Evolutionary conservation across 2,797 vertebrate genomes (phyloP), one percentile per base, ranked within the genome.

Genomic region (Labroides dimidiatus): DNA sequence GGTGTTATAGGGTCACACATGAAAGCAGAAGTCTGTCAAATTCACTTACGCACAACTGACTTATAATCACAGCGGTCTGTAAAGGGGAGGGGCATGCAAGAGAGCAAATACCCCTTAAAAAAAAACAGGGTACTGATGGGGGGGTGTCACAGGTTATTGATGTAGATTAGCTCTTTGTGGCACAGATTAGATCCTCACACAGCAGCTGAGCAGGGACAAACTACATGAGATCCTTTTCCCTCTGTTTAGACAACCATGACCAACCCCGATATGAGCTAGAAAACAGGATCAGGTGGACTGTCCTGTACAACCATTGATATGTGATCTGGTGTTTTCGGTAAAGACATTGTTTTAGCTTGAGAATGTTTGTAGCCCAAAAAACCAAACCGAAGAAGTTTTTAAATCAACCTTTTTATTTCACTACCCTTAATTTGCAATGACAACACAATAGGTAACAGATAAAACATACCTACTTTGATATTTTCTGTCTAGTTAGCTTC

Each of bases 41-140:
- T 81, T 87, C 86, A 72, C 68, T 80, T 88, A 81, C 78, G 85
- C 75, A 82, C 59, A 84, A 84, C 86, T 84, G 89, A 51, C 62
- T 79, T 80, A 73, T 75, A 90, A 77, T 88, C 72, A 78, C 33
- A 55, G 69, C 60, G 52, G 64, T 62, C 52, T 53, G 45, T 10
- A 51, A 47, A 49, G 42, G 55, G 55, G 54, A 37, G 49, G 60
- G 23, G 57, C 53, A 23, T 53, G 63, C 62, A 64, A 51, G 53
- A 74, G 57, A 56, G 45, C 58, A 67, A 77, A 75, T 47, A 76
- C 33, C 43, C 73, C 13, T 39, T 42, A 54, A 72, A 93, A 54
- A 72, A 93, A 93, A 93, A 87, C 10, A 81, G 77, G 89, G 89
- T 56, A 88, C 91, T 83, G 75, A 82, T 90, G 90, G 90, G 90